Evolutionary conservation across 2,113 vertebrate species (phyloP), one percentile per base, ranked within the genome.

Genomic region (human (Homo sapiens)): DNA sequence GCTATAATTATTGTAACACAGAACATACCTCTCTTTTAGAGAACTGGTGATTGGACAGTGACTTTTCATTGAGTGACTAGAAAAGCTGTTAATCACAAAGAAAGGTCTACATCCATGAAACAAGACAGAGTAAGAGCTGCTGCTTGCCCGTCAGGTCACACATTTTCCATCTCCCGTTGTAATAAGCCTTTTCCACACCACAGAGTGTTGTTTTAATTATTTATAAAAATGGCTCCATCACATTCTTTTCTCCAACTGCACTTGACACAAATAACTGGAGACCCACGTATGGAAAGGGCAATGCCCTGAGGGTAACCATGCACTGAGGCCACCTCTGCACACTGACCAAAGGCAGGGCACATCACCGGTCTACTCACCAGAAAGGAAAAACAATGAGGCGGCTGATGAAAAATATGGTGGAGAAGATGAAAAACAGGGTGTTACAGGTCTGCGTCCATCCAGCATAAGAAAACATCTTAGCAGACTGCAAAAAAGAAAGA

Each of bases 391-490:
- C 98, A 86, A 99, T 85, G 38, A 99, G 98, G 30, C 99, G 99
- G 3, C 99, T 99, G 92, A 99, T 97, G 96, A 99, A 99, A 96
- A 99, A 99, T 1, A 98, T 38, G 0, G 98, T 7, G 3, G 99
- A 98, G 82, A 99, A 99, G 90, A 99, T 96, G 88, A 99, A 90
- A 83, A 99, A 99, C 38, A 99, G 98, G 9, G n/a, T 4, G 17
- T 99, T 98, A 98, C 99, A 99, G 52, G 99, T 99, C 83, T 98
- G 99, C 96, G 99, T 99, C 99, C 99, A 99, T 95, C 93, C 99
- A 84, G 99, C 99, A 0, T 99, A 99, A 98, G 99, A 99, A 97
- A 99, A 99, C 97, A 99, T 97, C 98, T 99, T 99, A 82, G 99
- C 99, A 73, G 99, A 99, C 99, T 99, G 89, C 95, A 97, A 98